Percentiles rank a stretch among this genome's conserved stretches.
Evolutionary conservation across 2,797 vertebrate genomes (phyloP).

Genomic region (Aeoliscus strigatus): DNA sequence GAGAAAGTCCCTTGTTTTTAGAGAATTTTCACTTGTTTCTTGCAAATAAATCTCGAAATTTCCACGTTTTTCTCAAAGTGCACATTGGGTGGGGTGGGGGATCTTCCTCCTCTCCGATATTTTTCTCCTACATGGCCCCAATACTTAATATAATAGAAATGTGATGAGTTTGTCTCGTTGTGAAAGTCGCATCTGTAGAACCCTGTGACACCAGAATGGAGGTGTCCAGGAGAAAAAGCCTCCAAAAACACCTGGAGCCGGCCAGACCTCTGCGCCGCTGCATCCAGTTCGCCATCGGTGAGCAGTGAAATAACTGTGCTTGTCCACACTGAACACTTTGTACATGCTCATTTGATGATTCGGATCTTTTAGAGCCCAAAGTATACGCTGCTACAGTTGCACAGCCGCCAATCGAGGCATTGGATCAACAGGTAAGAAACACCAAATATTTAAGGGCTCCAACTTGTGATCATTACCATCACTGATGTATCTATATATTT

Average conservation of each 20-base stretch:
- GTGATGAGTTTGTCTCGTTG: neutral
- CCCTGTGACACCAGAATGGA: slow-evolving; percentile 68
- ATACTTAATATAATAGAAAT: too few species aligned
- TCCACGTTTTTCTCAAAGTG: too few species aligned
- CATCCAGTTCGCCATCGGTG: slow-evolving; percentile 50
- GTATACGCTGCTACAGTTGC: slow-evolving; percentile 33
- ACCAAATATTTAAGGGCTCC: neutral
- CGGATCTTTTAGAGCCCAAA: slow-evolving; percentile 41
- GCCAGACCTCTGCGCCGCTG: slow-evolving; percentile 74
- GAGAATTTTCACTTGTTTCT: too few species aligned
- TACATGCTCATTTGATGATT: neutral
- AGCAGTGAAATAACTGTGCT: too few species aligned
- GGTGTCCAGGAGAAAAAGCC: slow-evolving; percentile 58
- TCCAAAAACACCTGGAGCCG: slow-evolving; percentile 72
- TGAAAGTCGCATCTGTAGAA: slow-evolving; percentile 7
- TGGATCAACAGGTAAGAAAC: slow-evolving; percentile 45
- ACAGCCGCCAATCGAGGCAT: slow-evolving; percentile 33
- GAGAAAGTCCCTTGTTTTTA: too few species aligned
- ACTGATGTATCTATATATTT: too few species aligned
- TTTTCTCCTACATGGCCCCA: too few species aligned
- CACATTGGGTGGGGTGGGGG: too few species aligned
- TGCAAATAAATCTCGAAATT: too few species aligned
- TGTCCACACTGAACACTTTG: too few species aligned
- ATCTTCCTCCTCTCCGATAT: too few species aligned
- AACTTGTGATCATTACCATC: too few species aligned